Base-by-base conservation (phyloP, 2,888 invertebrate genomes). In the Synergus japonicus region DNA sequence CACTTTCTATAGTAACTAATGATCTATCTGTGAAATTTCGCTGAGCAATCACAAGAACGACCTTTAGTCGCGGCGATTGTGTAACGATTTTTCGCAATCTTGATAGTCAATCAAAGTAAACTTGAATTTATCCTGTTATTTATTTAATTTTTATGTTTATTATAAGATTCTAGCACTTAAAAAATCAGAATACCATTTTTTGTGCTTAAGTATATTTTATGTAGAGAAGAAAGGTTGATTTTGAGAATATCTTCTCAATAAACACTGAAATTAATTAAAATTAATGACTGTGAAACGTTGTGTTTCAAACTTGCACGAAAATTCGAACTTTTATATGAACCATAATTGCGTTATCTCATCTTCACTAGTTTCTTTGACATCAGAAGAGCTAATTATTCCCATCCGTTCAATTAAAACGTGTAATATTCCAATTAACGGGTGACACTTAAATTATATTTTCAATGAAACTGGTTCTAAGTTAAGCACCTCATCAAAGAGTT, bases 321-420 rank as follows among this genome's bases (percentile, higher is more conserved):
- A 37, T 37, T 41, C 54, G n/a, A 73, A 37, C 37, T 69, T 69
- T 49, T 29, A 29, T 69, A 49, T 69, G 73, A 73, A 49, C n/a
- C 37, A 73, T 73, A 73, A 73, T 73, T 37, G 54, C 49, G 37
- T 73, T 73, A 73, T 73, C 73, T 73, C 73, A 54, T 54, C 37
- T 10, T 49, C 37, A 73, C 73, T 73, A 29, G 54, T 73, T 49
- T 73, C 73, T 73, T 73, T 73, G 54, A 73, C 73, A 54, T 73
- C 73, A 37, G 54, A 73, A 73, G 54, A 54, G 54, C 73, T 73
- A 54, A 73, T 73, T 73, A 73, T 73, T 73, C 37, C 29, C 54
- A 15, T 54, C 73, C 54, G 29, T 73, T 73, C 37, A 73, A 73
- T 73, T 73, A 54, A 49, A 73, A n/a, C 49, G 15, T 54, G 54